phyloP scores from a whole-genome alignment of 1,140 invertebrate genomes.

The Asbolus verrucosus region DNA sequence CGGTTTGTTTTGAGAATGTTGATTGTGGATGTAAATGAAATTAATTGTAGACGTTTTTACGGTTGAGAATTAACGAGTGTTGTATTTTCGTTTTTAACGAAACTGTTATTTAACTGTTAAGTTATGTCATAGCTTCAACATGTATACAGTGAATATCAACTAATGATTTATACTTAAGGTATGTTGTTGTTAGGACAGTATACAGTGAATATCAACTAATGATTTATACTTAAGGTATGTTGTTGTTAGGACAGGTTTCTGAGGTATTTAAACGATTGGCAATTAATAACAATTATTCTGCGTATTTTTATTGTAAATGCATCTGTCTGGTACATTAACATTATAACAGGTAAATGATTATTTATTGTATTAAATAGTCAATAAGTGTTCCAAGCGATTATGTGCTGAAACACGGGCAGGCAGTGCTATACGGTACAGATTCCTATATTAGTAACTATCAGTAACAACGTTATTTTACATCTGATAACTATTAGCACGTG shows the following conservation, averaged over 20 bases:
- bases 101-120: too few relatives aligned
- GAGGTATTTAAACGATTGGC: conserved; percentile 7
- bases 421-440: conserved; percentile 65
- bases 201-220: too few relatives aligned
- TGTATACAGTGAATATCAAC: too few relatives aligned
- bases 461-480: conserved; percentile 50
- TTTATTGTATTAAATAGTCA: conserved; percentile 64
- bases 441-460: conserved; percentile 46
- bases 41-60: conserved; percentile 1
- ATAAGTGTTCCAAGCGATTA: conserved; percentile 65
- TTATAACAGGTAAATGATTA: conserved; percentile 65
- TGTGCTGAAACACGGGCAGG: conserved; percentile 65
- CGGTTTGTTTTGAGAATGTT: conserved; percentile 25
- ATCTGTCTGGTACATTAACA: conserved; percentile 62
- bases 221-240: too few relatives aligned
- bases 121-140: too few relatives aligned
- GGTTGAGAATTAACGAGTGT: neutral
- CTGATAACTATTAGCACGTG: conserved; percentile 56
- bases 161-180: too few relatives aligned
- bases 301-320: conserved; percentile 63
- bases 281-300: conserved; percentile 54
- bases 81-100: too few relatives aligned
- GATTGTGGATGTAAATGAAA: neutral
- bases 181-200: too few relatives aligned
- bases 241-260: too few relatives aligned